Conservation (phyloP, 2,797 vertebrate genomes). For the Platalea minor region DNA sequence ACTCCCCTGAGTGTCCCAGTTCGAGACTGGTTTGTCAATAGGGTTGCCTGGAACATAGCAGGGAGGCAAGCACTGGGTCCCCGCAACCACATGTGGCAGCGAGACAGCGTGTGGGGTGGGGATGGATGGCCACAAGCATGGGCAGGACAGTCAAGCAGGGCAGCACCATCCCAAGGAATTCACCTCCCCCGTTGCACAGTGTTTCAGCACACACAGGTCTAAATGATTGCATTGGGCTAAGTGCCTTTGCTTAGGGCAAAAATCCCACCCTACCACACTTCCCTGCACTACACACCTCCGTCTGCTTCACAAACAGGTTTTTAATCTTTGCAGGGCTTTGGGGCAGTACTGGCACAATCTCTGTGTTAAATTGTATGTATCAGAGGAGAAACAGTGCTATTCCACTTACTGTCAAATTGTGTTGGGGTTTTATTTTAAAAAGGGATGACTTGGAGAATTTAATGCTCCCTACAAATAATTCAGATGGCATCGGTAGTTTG, state of each 20-base stretch:
- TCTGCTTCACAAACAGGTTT: background rate
- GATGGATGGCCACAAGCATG: background rate
- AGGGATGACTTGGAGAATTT: background rate
- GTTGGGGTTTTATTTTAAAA: background rate
- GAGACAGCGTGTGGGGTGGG: background rate
- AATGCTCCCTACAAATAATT: background rate
- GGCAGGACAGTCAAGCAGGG: background rate
- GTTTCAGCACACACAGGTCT: background rate
- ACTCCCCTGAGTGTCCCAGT: no score
- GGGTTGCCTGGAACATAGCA: background rate
- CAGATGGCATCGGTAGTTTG: background rate
- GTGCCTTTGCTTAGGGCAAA: background rate
- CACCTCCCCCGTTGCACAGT: background rate
- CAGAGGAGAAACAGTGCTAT: background rate
- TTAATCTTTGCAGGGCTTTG: background rate
- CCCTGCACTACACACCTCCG: background rate
- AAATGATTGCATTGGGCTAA: background rate
- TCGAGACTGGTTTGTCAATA: background rate
- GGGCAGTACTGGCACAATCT: background rate
- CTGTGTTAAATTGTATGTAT: background rate
- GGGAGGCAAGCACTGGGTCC: background rate
- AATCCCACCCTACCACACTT: background rate
- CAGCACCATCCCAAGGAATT: background rate
- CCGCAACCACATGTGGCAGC: fast-evolving
- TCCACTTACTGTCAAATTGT: background rate